phyloP scores from a whole-genome alignment of 2,888 invertebrate genomes.

The Stegana nigrithorax region DNA sequence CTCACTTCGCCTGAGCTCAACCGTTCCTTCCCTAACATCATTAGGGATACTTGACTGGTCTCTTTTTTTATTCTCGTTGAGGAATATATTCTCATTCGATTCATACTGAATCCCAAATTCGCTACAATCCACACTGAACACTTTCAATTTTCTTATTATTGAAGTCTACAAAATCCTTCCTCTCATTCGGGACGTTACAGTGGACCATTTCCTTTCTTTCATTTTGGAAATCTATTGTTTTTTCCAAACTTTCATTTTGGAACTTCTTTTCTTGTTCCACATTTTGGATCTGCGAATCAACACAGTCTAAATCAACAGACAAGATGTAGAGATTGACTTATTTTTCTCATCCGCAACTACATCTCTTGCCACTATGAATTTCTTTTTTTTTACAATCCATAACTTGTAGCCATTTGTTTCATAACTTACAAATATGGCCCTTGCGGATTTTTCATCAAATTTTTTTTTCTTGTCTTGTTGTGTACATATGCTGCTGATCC shows the following conservation, averaged over 20 bases:
- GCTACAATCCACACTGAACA: no score
- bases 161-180: background rate
- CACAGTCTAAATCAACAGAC: no score
- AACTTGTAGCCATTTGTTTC: background rate
- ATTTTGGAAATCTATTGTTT: constrained; percentile 12
- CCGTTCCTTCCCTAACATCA: no score
- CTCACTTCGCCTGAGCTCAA: no score
- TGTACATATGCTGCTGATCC: constrained; percentile 1
- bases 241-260: constrained; percentile 18
- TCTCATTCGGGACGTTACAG: background rate
- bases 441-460: background rate
- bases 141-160: no score
- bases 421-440: constrained; percentile 45
- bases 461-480: background rate
- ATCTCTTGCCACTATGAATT: background rate
- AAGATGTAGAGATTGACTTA: no score
- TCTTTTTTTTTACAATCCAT: background rate
- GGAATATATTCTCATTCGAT: no score
- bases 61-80: background rate
- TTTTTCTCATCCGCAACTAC: no score
- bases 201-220: constrained; percentile 3
- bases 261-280: no score
- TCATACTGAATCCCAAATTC: no score
- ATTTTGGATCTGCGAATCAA: no score
- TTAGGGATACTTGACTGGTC: no score